These are phyloP conservation scores for Acyrthosiphon pisum DNA, from an alignment of 1,140 invertebrate genomes.

Conservation along the genomic window DNA sequence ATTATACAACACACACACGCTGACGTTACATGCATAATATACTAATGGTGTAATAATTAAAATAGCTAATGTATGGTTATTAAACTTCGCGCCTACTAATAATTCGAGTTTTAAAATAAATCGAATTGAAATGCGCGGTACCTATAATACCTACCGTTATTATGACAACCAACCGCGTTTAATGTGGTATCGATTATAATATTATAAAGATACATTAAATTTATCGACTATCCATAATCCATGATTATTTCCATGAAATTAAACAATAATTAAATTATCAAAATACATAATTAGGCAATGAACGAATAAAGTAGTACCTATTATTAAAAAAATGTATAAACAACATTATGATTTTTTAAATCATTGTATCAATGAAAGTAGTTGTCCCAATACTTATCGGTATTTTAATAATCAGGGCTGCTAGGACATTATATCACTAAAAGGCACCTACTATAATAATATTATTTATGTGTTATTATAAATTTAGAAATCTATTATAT, in stretches of 20 bases:
- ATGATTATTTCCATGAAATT: neutral
- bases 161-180: neutral
- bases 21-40: neutral
- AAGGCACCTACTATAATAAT: neutral
- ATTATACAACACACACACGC: constrained; percentile 14
- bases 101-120: constrained; percentile 15
- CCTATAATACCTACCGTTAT: neutral
- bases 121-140: neutral
- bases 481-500: too few species aligned
- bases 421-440: neutral
- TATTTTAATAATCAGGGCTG: too few species aligned
- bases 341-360: neutral
- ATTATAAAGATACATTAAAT: neutral
- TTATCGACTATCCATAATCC: neutral
- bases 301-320: neutral
- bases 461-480: too few species aligned
- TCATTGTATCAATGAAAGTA: neutral
- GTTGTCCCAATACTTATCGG: neutral
- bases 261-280: neutral
- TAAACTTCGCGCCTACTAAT: neutral
- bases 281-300: neutral
- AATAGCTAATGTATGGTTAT: neutral
- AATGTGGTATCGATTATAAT: neutral
- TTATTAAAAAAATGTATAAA: neutral
- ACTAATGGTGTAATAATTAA: constrained; percentile 22